Base-by-base conservation (phyloP, 2,888 invertebrate species). In the Hydrotaea diabolus region DNA sequence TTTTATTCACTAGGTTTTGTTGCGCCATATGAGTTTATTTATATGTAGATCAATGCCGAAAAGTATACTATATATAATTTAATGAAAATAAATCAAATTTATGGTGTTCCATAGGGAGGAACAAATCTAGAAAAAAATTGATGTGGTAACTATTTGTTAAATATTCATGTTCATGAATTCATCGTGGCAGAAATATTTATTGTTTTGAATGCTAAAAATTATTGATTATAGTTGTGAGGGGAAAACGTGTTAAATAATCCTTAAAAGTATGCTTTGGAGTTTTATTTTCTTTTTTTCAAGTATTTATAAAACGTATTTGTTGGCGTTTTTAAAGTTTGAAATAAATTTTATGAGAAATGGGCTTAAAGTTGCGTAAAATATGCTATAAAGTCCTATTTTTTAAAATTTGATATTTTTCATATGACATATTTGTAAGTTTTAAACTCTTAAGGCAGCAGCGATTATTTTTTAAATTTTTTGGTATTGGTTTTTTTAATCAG, bases 21-120 rank as follows among this genome's bases (percentile, higher is more conserved):
- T 53, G 8, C 21, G 21, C 7, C 31, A 7, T 31, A 31, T 31
- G n/a, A n/a, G n/a, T n/a, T n/a, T n/a, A n/a, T 31, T 31, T 59
- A 2, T 5, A 26, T 26, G 15, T 26, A 23, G 59, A 26, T 49
- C 59, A 49, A 26, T 23, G 26, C 59, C 26, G 26, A 8, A 23
- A 26, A 59, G 15, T 59, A 26, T 59, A 4, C 59, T 59, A 59
- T 15, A 43, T 57, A 49, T 59, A 57, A 57, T 57, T 57, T 57
- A 57, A 57, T 57, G 57, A 21, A 57, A 2, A 57, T 57, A 59
- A 59, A 59, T 59, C 59, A 59, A 59, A 23, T 59, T 23, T 59
- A 23, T 59, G 26, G 26, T 2, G 11, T 23, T 59, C 15, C 11
- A 23, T 23, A 31, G 31, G 31, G 3, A 31, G 31, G 31, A 31